Evolutionary conservation across 2,797 vertebrate species (phyloP).

Genomic region (Sebastes minor): DNA sequence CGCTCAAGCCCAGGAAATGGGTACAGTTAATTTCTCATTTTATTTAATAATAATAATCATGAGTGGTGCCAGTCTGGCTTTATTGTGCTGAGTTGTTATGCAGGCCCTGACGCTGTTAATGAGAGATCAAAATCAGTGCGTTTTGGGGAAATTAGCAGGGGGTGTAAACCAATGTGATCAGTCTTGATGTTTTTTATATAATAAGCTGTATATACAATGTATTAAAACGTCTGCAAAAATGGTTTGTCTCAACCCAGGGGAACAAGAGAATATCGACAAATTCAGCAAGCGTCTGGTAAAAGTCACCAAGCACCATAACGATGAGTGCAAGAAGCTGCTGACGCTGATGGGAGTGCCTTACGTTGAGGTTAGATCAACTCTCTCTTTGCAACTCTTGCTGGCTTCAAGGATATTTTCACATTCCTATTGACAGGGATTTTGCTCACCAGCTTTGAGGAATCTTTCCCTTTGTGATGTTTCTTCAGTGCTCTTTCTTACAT

Average conservation of each 20-base stretch:
- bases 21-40: slow-evolving; percentile 58
- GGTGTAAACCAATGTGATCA: background rate
- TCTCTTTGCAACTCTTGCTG: background rate
- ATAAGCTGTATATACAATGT: background rate
- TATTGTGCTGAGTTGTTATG: background rate
- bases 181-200: background rate
- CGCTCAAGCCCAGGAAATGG: slow-evolving; percentile 90
- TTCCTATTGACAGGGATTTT: background rate
- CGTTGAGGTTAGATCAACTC: slow-evolving; percentile 79
- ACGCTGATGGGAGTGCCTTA: slow-evolving; percentile 94
- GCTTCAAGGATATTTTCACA: background rate
- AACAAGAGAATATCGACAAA: slow-evolving; percentile 92
- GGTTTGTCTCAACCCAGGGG: slow-evolving; percentile 63
- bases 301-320: slow-evolving; percentile 94
- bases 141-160: fast-evolving
- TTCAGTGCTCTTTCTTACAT: background rate
- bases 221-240: background rate
- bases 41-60: background rate
- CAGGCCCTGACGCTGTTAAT: background rate
- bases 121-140: background rate
- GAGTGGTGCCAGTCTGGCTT: background rate
- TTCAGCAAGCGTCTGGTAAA: slow-evolving; percentile 95
- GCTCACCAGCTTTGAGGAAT: no score
- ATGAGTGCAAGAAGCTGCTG: slow-evolving; percentile 94
- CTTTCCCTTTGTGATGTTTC: fast-evolving